phyloP scores from a whole-genome alignment of 2,888 invertebrate genomes.

The Drosophila atroscutellata region DNA sequence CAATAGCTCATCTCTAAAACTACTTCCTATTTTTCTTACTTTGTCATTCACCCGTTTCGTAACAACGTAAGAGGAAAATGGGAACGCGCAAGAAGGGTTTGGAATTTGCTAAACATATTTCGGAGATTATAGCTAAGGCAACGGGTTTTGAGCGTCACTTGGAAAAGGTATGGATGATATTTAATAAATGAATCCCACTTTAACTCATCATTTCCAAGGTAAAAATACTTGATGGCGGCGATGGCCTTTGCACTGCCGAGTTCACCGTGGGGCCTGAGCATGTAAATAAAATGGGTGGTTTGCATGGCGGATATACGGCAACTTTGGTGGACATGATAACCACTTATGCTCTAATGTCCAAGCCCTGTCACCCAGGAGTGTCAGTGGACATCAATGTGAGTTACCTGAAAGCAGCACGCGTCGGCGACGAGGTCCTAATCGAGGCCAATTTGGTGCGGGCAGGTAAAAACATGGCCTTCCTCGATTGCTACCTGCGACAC shows the following conservation, averaged over 20 bases:
- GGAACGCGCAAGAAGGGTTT: slow-evolving; percentile 81
- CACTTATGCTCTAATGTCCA: slow-evolving; percentile 90
- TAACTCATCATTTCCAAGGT: slow-evolving; percentile 59
- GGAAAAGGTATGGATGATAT: slow-evolving; percentile 83
- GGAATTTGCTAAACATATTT: slow-evolving; percentile 84
- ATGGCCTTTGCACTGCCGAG: slow-evolving; percentile 90
- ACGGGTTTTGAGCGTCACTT: slow-evolving; percentile 85
- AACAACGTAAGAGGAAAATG: slow-evolving; percentile 43
- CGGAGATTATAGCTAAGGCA: slow-evolving; percentile 81
- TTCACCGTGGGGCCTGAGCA: slow-evolving; percentile 90
- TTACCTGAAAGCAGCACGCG: slow-evolving; percentile 90
- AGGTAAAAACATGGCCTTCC: slow-evolving; percentile 92
- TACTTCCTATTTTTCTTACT: slow-evolving; percentile 12
- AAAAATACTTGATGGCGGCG: slow-evolving; percentile 85
- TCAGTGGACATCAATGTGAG: slow-evolving; percentile 94
- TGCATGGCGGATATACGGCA: slow-evolving; percentile 94
- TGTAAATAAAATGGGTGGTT: slow-evolving; percentile 89
- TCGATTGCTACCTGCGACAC: slow-evolving; percentile 91
- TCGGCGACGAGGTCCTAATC: slow-evolving; percentile 91
- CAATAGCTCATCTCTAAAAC: slow-evolving; percentile 14
- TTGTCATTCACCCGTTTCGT: slow-evolving; percentile 43
- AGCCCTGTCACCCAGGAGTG: slow-evolving; percentile 89
- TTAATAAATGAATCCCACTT: neutral
- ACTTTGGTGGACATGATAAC: slow-evolving; percentile 90
- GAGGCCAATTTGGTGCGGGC: slow-evolving; percentile 90